These are phyloP conservation scores for Terrapene triunguis DNA, from an alignment of 2,113 vertebrate species.

Conservation along the genomic window DNA sequence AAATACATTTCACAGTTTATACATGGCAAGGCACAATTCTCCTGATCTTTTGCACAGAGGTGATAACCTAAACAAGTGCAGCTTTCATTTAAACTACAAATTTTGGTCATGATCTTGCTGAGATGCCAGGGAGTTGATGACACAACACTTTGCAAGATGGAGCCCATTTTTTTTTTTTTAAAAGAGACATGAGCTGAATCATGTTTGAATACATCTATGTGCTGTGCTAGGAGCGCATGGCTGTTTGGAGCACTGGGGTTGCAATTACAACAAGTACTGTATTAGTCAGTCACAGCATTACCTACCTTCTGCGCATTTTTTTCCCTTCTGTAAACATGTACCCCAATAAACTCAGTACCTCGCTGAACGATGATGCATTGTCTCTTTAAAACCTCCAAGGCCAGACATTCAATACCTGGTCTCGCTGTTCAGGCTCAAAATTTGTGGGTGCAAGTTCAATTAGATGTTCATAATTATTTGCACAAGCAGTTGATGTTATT, in stretches of 20 bases:
- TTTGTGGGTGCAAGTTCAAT: neutral
- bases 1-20: neutral
- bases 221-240: neutral
- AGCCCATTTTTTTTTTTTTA: neutral
- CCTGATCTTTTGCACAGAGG: neutral
- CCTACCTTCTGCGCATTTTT: neutral
- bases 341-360: neutral
- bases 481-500: neutral
- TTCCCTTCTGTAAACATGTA: neutral
- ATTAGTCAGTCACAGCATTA: neutral
- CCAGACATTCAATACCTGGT: neutral
- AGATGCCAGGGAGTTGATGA: neutral
- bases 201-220: constrained; percentile 13
- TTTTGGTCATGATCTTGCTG: neutral
- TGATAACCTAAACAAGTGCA: neutral
- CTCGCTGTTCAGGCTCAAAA: neutral
- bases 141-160: neutral
- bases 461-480: neutral
- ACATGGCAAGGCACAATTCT: neutral
- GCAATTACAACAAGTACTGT: neutral
- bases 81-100: constrained; percentile 8
- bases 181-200: neutral
- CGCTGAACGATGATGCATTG: neutral
- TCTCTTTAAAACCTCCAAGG: neutral
- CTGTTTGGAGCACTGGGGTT: neutral